Base-by-base conservation (phyloP, 2,797 vertebrate species). In the Sebastes miniatus region DNA sequence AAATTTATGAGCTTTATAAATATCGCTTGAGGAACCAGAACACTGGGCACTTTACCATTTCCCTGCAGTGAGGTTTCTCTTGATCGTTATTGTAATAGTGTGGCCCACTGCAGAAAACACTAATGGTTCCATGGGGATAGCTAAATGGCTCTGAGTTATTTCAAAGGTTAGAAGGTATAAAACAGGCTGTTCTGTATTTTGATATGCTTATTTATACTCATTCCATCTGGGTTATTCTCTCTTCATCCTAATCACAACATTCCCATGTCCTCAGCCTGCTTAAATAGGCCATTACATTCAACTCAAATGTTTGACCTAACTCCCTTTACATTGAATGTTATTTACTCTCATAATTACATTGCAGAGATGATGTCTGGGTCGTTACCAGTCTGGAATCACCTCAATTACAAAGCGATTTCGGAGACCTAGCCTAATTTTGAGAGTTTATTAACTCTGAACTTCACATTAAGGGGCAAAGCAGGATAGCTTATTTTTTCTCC, bases 1-100 rank as follows among this genome's bases (percentile, higher is more conserved):
- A 54, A 13, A 69, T 89, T 88, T 88, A 89, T 80, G 67, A 83
- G 88, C 73, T 85, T 82, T 86, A 84, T 80, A 79, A 76, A 78
- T 78, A 89, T 81, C 27, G 67, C 27, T 79, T 75, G 81, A 90
- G 70, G 61, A 86, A 84, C 50, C 32, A 82, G 29, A 72, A 81
- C 73, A 62, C 72, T 74, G 69, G 80, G 80, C 70, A 39, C 39
- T 84, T 83, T 68, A 71, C 80, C 66, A 85, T 84, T 83, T 75
- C 36, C 81, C 75, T 66, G 54, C 70, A 66, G 79, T 47, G 54
- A 81, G 82, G 65, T 73, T 76, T 71, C 58, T 83, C 81, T 86
- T 83, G 76, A 89, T 88, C 70, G 87, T 89, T 87, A 77, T 83
- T 80, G 75, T 88, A 80, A 78, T 77, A 73, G 76, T 32, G 65